Conservation (phyloP, 2,113 vertebrate species). For the Cryptoleucopteryx plumbea region DNA sequence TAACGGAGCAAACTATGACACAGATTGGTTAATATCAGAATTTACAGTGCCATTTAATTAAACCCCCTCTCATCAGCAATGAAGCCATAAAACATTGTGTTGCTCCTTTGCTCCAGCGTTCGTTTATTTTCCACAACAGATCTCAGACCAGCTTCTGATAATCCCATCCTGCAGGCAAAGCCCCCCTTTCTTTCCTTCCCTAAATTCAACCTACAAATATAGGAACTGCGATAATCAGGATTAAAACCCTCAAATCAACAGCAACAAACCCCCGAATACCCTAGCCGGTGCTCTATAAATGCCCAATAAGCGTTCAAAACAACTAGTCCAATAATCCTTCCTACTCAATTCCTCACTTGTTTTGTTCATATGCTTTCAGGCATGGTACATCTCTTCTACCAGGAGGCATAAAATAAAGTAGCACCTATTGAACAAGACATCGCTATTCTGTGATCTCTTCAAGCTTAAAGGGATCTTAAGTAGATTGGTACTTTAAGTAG, state of each 20-base stretch:
- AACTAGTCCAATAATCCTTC: conserved; percentile 26
- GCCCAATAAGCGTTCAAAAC: not conserved
- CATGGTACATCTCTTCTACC: not conserved
- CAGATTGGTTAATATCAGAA: not conserved
- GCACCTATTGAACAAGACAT: conserved; percentile 50
- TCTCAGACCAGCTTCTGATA: conserved; percentile 12
- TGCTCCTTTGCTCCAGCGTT: not conserved
- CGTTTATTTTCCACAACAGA: conserved; percentile 8
- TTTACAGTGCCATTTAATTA: not conserved
- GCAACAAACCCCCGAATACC: not conserved
- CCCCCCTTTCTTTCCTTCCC: not conserved
- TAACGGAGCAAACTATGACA: not conserved
- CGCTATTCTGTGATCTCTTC: conserved; percentile 23
- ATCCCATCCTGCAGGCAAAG: conserved; percentile 6
- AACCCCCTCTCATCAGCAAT: not conserved
- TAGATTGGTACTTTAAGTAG: conserved; percentile 49
- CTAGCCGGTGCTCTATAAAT: not conserved
- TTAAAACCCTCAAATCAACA: conserved; percentile 4
- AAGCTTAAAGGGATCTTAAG: conserved; percentile 46
- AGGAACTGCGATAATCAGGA: conserved; percentile 16
- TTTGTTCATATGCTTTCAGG: not conserved
- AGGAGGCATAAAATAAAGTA: conserved; percentile 4
- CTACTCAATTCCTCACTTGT: not conserved
- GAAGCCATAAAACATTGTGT: not conserved
- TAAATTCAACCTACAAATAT: not conserved